Conservation (phyloP, 2,113 vertebrate genomes). For the Phaethon lepturus region DNA sequence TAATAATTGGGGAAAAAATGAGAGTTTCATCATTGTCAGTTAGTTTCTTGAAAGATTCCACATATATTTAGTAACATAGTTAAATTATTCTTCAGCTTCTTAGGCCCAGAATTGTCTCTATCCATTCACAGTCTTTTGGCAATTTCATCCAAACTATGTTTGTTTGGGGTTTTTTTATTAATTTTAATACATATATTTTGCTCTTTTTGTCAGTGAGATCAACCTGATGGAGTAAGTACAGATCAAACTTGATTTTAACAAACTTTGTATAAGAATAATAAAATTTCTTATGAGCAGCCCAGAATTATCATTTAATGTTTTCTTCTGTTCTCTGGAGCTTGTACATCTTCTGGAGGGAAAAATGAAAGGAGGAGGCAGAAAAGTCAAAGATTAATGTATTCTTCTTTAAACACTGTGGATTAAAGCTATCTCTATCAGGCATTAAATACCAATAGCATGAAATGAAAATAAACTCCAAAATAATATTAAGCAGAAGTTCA, state of each 20-base stretch:
- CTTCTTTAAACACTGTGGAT: not conserved
- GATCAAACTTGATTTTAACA: not conserved
- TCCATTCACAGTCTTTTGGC: not conserved
- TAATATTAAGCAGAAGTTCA: not conserved
- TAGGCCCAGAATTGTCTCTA: not conserved
- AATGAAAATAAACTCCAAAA: not conserved
- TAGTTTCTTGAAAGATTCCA: not conserved
- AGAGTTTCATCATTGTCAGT: not conserved
- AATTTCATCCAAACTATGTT: not conserved
- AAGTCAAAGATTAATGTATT: not conserved
- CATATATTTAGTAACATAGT: not conserved
- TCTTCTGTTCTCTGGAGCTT: not conserved
- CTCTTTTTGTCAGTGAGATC: not conserved
- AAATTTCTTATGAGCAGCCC: not conserved
- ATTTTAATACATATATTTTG: not conserved
- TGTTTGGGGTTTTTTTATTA: too few species aligned
- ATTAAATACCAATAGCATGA: not conserved
- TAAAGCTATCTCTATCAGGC: not conserved
- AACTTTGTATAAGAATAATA: not conserved
- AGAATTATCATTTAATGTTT: not conserved
- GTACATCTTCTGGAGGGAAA: not conserved
- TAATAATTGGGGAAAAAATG: accelerated
- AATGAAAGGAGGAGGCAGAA: not conserved
- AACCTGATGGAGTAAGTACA: not conserved
- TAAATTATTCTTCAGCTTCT: not conserved